Evolutionary conservation across 2,797 vertebrate genomes (phyloP).

Genomic region (Gallirallus australis): DNA sequence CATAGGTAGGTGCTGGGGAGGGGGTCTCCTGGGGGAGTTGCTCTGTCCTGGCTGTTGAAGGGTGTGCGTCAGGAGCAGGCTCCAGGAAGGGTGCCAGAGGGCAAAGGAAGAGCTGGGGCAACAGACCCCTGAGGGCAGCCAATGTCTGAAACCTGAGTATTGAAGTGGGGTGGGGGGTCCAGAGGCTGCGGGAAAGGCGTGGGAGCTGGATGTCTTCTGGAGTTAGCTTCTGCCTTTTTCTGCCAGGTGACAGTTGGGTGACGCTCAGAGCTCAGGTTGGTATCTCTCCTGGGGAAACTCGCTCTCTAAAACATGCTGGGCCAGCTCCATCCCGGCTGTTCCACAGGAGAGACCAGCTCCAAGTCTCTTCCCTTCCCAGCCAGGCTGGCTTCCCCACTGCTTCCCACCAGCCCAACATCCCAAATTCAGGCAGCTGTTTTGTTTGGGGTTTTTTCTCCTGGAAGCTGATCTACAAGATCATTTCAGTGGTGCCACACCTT

Average conservation of each 20-base stretch:
- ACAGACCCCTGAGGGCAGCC: not conserved
- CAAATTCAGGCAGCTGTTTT: not conserved
- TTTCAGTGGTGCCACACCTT: not conserved
- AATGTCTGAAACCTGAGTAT: fast-evolving
- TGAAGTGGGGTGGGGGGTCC: not conserved
- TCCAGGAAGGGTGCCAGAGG: not conserved
- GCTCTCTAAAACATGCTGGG: not conserved
- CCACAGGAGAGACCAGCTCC: not conserved
- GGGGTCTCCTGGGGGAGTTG: not conserved
- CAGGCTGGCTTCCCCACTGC: not conserved
- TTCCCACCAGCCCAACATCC: not conserved
- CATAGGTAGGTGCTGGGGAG: too few relatives aligned
- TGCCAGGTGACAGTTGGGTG: too few relatives aligned
- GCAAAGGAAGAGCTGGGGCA: not conserved
- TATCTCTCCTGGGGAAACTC: not conserved
- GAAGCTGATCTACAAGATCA: not conserved
- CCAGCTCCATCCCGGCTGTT: not conserved
- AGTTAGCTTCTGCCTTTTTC: not conserved
- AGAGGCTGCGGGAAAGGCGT: not conserved
- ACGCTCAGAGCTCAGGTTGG: too few relatives aligned
- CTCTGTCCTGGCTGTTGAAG: not conserved
- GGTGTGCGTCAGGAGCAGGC: not conserved
- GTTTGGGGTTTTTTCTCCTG: not conserved
- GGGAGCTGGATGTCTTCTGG: not conserved
- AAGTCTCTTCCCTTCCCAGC: not conserved